phyloP scores from a whole-genome alignment of 2,888 invertebrate species.

The Ceratothoa steindachneri region DNA sequence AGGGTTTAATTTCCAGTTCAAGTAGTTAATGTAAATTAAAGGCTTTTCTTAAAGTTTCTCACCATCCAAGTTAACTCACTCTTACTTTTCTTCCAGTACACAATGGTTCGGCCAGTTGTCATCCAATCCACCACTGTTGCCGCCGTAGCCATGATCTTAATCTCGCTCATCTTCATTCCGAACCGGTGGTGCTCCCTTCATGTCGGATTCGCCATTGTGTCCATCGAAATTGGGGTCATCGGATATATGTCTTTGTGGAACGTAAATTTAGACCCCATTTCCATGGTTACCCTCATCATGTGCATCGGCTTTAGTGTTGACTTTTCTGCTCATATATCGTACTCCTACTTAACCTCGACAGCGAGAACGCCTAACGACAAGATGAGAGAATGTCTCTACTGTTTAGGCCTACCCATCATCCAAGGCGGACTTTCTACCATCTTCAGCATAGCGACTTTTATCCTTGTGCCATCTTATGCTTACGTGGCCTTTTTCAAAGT shows the following conservation, averaged over 20 bases:
- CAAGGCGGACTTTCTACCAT: constrained; percentile 90
- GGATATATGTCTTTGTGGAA: constrained; percentile 96
- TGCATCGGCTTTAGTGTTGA: constrained; percentile 63
- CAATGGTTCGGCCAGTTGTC: constrained; percentile 78
- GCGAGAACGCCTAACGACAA: constrained; percentile 36
- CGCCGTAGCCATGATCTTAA: constrained; percentile 87
- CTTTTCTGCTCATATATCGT: constrained; percentile 55
- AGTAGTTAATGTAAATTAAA: too few relatives aligned
- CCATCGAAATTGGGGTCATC: constrained; percentile 86
- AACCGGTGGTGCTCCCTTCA: constrained; percentile 85
- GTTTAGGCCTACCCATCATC: constrained; percentile 57
- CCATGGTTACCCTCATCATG: constrained; percentile 96
- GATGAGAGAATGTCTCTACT: constrained; percentile 53
- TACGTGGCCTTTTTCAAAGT: constrained; percentile 59
- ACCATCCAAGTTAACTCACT: too few relatives aligned
- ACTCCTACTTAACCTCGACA: constrained; percentile 54
- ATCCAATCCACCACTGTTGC: constrained; percentile 85
- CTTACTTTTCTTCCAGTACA: constrained; percentile 66
- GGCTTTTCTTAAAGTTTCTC: too few relatives aligned
- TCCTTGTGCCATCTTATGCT: constrained; percentile 87
- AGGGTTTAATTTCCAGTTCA: too few relatives aligned
- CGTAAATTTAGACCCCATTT: constrained; percentile 88
- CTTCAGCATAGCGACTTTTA: constrained; percentile 76
- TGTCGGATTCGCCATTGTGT: constrained; percentile 91
- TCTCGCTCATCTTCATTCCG: constrained; percentile 88